Evolutionary conservation across 2,888 invertebrate species (phyloP).

Genomic region (Neoaliturus tenellus): DNA sequence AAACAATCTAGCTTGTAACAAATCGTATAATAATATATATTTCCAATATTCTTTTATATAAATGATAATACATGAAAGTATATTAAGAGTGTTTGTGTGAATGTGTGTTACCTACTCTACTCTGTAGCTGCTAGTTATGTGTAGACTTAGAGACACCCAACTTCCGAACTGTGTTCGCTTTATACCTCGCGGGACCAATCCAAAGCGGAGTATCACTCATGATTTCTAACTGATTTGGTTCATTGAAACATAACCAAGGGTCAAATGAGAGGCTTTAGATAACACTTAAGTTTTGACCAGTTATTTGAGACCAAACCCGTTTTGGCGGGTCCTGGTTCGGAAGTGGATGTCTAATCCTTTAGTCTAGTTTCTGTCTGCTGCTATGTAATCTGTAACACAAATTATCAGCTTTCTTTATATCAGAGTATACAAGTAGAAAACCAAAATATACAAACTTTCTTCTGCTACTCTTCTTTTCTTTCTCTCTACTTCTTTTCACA

Average conservation of each 20-base stretch:
- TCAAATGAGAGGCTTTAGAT: background rate
- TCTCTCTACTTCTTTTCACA: slow-evolving; percentile 54
- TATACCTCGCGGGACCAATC: slow-evolving; percentile 8
- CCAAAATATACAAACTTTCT: slow-evolving; percentile 62
- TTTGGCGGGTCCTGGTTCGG: slow-evolving; percentile 5
- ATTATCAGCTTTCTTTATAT: slow-evolving; percentile 61
- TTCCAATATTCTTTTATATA: slow-evolving; percentile 58
- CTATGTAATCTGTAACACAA: slow-evolving; percentile 61
- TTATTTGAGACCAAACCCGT: background rate
- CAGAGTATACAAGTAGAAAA: slow-evolving; percentile 51
- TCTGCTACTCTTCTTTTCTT: slow-evolving; percentile 59
- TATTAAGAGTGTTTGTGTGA: slow-evolving; percentile 56
- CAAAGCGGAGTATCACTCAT: background rate
- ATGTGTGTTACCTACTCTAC: slow-evolving; percentile 55
- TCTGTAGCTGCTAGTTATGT: slow-evolving; percentile 54
- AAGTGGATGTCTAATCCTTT: slow-evolving; percentile 41
- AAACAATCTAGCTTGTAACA: slow-evolving; percentile 54
- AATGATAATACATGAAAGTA: slow-evolving; percentile 52
- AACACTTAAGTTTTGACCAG: background rate
- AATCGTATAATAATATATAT: slow-evolving; percentile 56
- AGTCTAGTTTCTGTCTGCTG: slow-evolving; percentile 57
- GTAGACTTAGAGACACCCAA: slow-evolving; percentile 46
- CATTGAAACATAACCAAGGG: no score
- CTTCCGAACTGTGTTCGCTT: slow-evolving; percentile 19
- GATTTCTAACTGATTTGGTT: background rate